phyloP scores from a whole-genome alignment of 2,113 vertebrate species.

The Synchiropus splendidus region DNA sequence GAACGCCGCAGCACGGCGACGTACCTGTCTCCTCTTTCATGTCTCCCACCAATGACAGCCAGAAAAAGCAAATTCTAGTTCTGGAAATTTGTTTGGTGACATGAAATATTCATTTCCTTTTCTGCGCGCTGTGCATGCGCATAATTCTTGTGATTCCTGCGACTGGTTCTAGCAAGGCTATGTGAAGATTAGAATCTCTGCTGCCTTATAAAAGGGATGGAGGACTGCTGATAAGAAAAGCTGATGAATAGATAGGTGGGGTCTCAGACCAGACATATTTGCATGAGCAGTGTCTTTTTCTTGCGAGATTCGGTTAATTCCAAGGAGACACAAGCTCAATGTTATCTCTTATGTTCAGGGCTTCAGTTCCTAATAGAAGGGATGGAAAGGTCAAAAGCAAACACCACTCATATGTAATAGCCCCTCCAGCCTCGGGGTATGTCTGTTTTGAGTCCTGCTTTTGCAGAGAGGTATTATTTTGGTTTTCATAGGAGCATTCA shows the following conservation, averaged over 20 bases:
- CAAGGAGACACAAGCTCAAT: constrained; percentile 61
- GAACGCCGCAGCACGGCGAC: constrained; percentile 17
- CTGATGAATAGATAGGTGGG: constrained; percentile 34
- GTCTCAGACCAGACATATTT: constrained; percentile 24
- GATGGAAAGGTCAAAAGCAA: constrained; percentile 8
- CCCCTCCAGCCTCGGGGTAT: constrained; percentile 10
- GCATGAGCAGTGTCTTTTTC: too few species aligned
- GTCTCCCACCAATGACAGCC: constrained; percentile 39
- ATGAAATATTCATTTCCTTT: constrained; percentile 60
- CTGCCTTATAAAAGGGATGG: constrained; percentile 7
- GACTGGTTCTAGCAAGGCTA: constrained; percentile 11
- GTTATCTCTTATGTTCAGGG: constrained; percentile 52
- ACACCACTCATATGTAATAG: constrained; percentile 4
- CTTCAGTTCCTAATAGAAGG: constrained; percentile 20
- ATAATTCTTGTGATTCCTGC: constrained; percentile 25
- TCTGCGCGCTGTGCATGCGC: constrained; percentile 23
- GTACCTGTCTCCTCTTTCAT: constrained; percentile 45
- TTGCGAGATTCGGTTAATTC: too few species aligned
- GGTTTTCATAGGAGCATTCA: too few species aligned
- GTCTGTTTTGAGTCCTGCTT: constrained; percentile 5
- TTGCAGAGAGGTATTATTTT: background rate
- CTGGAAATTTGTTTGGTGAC: constrained; percentile 47
- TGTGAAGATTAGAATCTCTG: constrained; percentile 13
- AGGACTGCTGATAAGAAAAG: constrained; percentile 22
- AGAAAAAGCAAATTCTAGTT: constrained; percentile 25